These are phyloP conservation scores for Nothura maculosa DNA, from an alignment of 2,797 vertebrate species.

Conservation along the genomic window DNA sequence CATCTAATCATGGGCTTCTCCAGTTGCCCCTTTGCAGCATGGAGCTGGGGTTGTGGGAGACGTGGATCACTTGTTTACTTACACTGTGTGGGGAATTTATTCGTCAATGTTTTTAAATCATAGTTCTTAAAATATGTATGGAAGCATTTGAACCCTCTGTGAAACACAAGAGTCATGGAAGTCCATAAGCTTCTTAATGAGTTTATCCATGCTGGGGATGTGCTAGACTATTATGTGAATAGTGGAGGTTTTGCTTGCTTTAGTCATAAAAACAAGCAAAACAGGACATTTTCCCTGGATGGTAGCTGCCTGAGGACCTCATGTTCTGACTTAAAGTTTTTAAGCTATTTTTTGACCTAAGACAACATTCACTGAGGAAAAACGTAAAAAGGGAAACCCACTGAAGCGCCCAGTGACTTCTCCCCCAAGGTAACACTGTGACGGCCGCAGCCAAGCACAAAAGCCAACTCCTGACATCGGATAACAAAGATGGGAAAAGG, in stretches of 20 bases:
- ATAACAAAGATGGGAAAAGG: not conserved
- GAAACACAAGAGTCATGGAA: fast-evolving
- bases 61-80: not conserved
- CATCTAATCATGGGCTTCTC: not conserved
- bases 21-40: fast-evolving
- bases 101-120: not conserved
- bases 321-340: not conserved
- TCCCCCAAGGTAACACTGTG: fast-evolving
- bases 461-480: not conserved
- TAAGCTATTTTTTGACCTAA: not conserved
- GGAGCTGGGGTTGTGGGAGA: not conserved
- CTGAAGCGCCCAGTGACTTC: fast-evolving
- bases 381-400: not conserved
- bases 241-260: not conserved
- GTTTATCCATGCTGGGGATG: not conserved
- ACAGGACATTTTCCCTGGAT: not conserved
- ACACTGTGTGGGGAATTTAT: fast-evolving
- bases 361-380: not conserved
- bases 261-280: not conserved
- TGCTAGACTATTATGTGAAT: not conserved
- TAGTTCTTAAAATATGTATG: not conserved
- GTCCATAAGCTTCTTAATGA: not conserved
- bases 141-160: not conserved
- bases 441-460: not conserved
- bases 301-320: not conserved